Evolutionary conservation across 2,888 invertebrate genomes (phyloP), one percentile per base, ranked within the genome.

Genomic region (Deroplatys truncata): DNA sequence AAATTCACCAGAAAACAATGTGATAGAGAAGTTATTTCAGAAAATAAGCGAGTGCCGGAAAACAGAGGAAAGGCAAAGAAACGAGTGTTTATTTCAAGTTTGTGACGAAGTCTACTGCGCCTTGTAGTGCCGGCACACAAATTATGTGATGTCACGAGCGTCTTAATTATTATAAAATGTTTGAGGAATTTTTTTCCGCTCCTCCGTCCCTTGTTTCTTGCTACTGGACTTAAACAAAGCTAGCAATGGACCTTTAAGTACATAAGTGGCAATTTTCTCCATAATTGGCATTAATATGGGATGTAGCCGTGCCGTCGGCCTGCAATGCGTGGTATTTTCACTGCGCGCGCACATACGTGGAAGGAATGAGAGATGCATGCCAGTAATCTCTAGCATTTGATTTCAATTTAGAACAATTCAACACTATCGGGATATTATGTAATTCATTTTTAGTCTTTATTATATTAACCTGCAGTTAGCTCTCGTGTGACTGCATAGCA

Each of bases 201-300:
- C 25, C 56, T 72, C 56, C 56, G 25, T 72, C 56, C 20, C 56
- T 72, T 72, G 56, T 72, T 72, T 72, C 56, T 72, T 72, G 56
- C 56, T 72, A 4, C 20, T 72, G 56, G 25, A 72, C 56, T 72
- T 72, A 72, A 72, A 72, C 56, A 72, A 72, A 72, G 56, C 56
- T 25, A 72, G 56, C 56, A 72, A 72, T 72, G 82, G 83, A 16
- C 28, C 87, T 83, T 82, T 87, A 87, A 87, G 87, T 87, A 87
- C 82, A 29, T 87, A 87, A 87, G 87, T 87, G 87, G 87, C 87
- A 87, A 87, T 83, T 87, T 87, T 87, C 72, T 35, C 87, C 82
- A 28, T 87, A 87, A 87, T 87, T 87, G 87, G 87, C 83, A 87
- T 87, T 87, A 87, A 87, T 87, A 87, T 87, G 15, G 35, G 87